phyloP scores from a whole-genome alignment of 1,140 invertebrate genomes.

The Belonocnema kinseyi region DNA sequence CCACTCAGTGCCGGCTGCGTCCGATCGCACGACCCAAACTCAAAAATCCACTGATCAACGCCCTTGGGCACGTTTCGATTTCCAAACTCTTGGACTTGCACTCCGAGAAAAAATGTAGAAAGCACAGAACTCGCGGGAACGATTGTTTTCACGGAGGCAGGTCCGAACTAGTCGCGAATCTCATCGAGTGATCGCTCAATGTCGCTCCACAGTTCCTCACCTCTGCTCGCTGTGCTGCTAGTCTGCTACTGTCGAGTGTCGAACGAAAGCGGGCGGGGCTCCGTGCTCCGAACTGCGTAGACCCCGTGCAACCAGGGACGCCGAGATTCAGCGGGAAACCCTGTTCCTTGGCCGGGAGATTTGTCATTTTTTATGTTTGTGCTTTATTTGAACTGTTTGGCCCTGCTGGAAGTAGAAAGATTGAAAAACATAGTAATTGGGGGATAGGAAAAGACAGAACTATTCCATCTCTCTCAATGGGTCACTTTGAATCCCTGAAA shows the following conservation, averaged over 20 bases:
- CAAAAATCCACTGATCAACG: background rate
- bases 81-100: background rate
- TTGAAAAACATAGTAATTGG: too few species aligned
- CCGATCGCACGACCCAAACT: background rate
- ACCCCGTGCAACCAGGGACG: constrained; percentile 6
- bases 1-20: constrained; percentile 26
- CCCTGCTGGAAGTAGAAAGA: too few species aligned
- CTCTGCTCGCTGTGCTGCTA: background rate
- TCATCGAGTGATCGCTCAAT: background rate
- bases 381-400: too few species aligned
- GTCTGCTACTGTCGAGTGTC: background rate
- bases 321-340: too few species aligned
- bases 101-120: background rate
- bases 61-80: background rate
- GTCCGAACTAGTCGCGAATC: background rate
- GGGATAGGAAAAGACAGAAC: too few species aligned
- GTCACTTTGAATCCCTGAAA: too few species aligned
- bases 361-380: too few species aligned
- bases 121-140: background rate
- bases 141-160: background rate
- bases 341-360: too few species aligned
- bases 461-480: too few species aligned
- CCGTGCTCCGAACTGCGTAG: constrained; percentile 4
- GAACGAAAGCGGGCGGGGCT: constrained; percentile 20
- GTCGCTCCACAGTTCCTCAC: too few species aligned